These are phyloP conservation scores for Myrmecophaga tridactyla DNA, from an alignment of 2,113 vertebrate genomes.

Conservation along the genomic window DNA sequence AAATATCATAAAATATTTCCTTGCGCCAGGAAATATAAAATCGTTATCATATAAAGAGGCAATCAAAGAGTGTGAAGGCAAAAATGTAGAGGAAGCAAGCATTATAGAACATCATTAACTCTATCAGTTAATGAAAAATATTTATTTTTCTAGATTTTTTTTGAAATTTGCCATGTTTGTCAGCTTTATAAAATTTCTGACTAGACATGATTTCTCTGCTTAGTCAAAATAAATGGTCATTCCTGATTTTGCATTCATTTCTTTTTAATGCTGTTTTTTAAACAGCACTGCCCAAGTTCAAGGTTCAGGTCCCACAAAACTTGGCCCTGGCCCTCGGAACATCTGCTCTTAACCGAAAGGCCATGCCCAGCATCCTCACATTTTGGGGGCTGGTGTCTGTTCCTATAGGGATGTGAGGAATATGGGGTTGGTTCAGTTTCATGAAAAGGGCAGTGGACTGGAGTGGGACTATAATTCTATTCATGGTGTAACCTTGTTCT, in stretches of 20 bases:
- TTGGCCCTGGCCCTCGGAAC: background rate
- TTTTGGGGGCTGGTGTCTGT: background rate
- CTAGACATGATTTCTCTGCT: constrained; percentile 8
- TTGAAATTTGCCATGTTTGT: background rate
- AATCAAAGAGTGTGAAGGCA: background rate
- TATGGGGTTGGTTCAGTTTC: background rate
- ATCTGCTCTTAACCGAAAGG: background rate
- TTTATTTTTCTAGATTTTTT: background rate
- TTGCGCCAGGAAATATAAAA: constrained; percentile 19
- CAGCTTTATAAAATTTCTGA: background rate
- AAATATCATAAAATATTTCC: constrained; percentile 32
- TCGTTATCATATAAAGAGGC: background rate
- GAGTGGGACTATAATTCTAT: background rate
- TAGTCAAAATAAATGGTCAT: background rate
- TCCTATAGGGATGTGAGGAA: background rate
- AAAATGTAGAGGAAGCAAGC: background rate
- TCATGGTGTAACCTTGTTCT: constrained; percentile 17
- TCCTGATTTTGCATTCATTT: background rate
- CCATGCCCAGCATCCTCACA: background rate
- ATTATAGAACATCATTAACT: background rate
- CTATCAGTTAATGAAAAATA: constrained; percentile 11
- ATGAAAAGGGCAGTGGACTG: background rate
- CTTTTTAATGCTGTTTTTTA: background rate
- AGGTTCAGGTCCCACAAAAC: background rate
- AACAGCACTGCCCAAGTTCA: background rate